These are phyloP conservation scores for Yponomeuta malinellus DNA, from an alignment of 2,888 invertebrate genomes.

Conservation along the genomic window DNA sequence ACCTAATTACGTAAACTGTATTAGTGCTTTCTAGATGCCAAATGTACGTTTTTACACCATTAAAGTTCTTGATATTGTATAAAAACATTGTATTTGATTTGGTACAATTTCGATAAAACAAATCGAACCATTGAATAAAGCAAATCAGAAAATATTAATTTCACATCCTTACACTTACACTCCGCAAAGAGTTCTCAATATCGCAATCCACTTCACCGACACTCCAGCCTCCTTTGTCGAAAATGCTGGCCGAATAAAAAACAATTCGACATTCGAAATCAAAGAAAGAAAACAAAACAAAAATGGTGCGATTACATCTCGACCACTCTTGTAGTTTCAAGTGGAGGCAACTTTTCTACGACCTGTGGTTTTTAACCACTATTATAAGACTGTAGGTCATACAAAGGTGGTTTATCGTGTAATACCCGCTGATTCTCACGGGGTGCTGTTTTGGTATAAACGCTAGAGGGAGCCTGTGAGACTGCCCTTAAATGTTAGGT, in stretches of 20 bases:
- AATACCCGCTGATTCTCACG: slow-evolving; percentile 67
- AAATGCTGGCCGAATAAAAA: slow-evolving; percentile 55
- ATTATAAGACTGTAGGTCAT: neutral
- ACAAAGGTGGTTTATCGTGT: slow-evolving; percentile 44
- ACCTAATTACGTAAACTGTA: too few relatives aligned
- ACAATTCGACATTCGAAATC: slow-evolving; percentile 47
- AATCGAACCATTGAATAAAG: neutral
- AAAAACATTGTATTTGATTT: neutral
- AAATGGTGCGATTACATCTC: slow-evolving; percentile 72
- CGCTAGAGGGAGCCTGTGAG: slow-evolving; percentile 59
- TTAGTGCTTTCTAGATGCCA: too few relatives aligned
- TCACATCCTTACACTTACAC: neutral
- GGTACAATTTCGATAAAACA: neutral
- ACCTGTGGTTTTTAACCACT: neutral
- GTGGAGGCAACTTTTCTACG: neutral
- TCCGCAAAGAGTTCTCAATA: slow-evolving; percentile 54
- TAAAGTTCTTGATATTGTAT: too few relatives aligned
- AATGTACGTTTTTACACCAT: too few relatives aligned
- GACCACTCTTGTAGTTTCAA: slow-evolving; percentile 2
- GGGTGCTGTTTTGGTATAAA: slow-evolving; percentile 68
- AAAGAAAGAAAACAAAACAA: slow-evolving; percentile 56
- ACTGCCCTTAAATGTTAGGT: slow-evolving; percentile 26
- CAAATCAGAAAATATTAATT: slow-evolving; percentile 7
- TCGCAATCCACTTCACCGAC: slow-evolving; percentile 52
- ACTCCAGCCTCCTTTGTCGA: slow-evolving; percentile 48